Base-by-base conservation (phyloP, 2,797 vertebrate species). In the Arctocebus calabarensis region DNA sequence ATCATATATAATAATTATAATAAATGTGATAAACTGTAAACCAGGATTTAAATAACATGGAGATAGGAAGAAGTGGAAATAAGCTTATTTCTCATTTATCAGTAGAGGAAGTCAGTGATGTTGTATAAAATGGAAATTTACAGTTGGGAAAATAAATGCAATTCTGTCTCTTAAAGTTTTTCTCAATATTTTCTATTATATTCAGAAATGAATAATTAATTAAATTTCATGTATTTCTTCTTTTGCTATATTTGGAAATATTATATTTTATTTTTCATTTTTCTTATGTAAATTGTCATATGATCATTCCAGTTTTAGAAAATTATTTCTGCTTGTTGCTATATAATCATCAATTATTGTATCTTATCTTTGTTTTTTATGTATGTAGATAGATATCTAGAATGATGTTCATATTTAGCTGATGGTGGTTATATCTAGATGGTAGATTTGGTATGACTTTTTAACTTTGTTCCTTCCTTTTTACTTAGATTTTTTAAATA, bases 131-230 rank as follows among this genome's bases (percentile, higher is more conserved):
- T 9, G 93, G 37, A 88, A 94, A 88, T 52, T 6, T 91, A 2
- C 37, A 83, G 0, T 37, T 93, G 11, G 70, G 52, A 94, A 78
- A 82, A 25, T 29, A 84, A 78, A 84, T 48, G 37, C 32, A 93
- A 75, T 78, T 93, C n/a, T 70, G 11, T 4, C 2, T 84, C 19
- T 37, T 70, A 17, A 43, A 62, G 12, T 71, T 87, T 90, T 95
- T 32, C 27, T 62, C 78, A 34, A 70, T 78, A 34, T 84, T 94
- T 64, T 81, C 19, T 93, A n/a, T 90, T 93, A 90, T 55, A 22
- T 85, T 84, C 29, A 83, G 11, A 23, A 86, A 78, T 52, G 90
- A 70, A 27, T 5, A 84, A 43, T 62, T 45, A 17, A 57, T 84
- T 92, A 1, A 84, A 74, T 92, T 84, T 85, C 1, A 22, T 52